These are phyloP conservation scores for Alouatta palliata DNA, from an alignment of 2,113 vertebrate species.

Conservation along the genomic window DNA sequence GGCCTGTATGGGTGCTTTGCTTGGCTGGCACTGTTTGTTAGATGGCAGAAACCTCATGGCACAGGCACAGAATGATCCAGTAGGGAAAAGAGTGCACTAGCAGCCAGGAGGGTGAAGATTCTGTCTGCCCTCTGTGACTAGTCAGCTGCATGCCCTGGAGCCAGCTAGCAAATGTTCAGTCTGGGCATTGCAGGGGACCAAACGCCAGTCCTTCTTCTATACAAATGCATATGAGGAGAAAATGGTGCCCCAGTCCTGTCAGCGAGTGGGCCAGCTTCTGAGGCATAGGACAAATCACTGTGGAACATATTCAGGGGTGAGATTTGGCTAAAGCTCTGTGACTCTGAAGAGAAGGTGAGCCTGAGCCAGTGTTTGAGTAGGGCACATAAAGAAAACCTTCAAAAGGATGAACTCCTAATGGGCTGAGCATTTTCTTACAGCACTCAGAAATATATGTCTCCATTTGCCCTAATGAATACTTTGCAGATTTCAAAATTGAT, in stretches of 20 bases:
- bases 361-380: not conserved
- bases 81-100: not conserved
- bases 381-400: not conserved
- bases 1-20: not conserved
- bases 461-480: not conserved
- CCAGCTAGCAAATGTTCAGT: not conserved
- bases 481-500: not conserved
- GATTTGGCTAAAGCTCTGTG: not conserved
- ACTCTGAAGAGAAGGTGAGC: not conserved
- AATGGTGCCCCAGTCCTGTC: not conserved
- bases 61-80: not conserved
- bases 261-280: not conserved
- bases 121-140: not conserved
- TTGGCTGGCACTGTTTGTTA: not conserved
- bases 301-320: not conserved
- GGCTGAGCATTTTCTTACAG: not conserved
- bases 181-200: not conserved
- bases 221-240: not conserved
- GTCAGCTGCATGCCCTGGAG: not conserved
- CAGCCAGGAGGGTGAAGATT: not conserved
- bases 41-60: not conserved
- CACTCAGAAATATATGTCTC: not conserved
- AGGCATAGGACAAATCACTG: not conserved
- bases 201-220: not conserved
- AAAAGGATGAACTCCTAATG: not conserved